These are phyloP conservation scores for Ladona fulva DNA, from an alignment of 1,140 invertebrate species.

Conservation along the genomic window DNA sequence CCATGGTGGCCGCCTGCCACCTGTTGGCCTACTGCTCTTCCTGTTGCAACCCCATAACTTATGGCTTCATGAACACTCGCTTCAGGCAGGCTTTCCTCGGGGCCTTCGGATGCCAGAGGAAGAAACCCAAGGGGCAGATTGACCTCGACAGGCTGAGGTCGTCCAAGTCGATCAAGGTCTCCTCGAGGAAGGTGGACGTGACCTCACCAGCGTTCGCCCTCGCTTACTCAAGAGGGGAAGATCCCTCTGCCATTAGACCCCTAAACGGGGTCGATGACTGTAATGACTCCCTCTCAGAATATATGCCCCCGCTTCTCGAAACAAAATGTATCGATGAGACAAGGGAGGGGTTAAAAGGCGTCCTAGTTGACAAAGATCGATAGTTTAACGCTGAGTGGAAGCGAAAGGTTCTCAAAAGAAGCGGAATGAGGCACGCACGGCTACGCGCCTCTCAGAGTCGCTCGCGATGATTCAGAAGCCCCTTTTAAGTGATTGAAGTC, in stretches of 20 bases:
- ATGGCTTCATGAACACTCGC: slow-evolving; percentile 64
- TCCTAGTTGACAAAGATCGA: neutral
- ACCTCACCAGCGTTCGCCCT: neutral
- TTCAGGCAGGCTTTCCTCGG: slow-evolving; percentile 54
- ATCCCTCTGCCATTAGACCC: neutral
- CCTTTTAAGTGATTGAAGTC: too few relatives aligned
- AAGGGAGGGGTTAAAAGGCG: neutral
- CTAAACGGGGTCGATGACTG: neutral
- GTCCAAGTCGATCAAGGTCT: neutral
- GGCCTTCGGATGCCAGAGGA: slow-evolving; percentile 40
- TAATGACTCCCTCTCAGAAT: neutral
- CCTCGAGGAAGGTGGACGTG: neutral
- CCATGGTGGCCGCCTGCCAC: slow-evolving; percentile 47
- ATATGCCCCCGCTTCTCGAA: neutral
- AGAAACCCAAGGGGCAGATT: neutral
- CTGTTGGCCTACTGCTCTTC: slow-evolving; percentile 56
- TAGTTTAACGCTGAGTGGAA: neutral
- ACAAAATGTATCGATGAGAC: neutral
- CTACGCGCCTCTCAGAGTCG: too few relatives aligned
- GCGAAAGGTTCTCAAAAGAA: too few relatives aligned
- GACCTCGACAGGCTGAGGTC: neutral
- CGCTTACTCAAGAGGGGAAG: neutral
- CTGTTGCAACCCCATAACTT: slow-evolving; percentile 67
- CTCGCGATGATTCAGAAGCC: too few relatives aligned
- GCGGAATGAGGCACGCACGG: too few relatives aligned